These are phyloP conservation scores for Talpa occidentalis DNA, from an alignment of 2,113 vertebrate genomes.

Conservation along the genomic window DNA sequence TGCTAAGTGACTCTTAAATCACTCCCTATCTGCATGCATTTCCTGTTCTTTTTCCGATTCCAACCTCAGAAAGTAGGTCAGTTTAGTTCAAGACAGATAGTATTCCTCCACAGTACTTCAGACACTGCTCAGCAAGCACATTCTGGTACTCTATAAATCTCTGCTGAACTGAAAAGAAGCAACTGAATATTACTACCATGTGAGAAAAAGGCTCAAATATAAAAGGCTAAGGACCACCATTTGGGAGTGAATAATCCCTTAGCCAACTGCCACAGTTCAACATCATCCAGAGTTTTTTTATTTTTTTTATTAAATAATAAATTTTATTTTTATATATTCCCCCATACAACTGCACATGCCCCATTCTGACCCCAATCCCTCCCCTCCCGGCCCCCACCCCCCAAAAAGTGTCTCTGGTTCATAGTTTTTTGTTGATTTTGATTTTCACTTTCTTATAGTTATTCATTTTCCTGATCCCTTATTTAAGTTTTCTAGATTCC, in stretches of 20 bases:
- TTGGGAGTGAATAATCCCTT: background rate
- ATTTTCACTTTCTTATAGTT: too few species aligned
- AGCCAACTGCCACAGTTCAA: background rate
- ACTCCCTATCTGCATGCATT: background rate
- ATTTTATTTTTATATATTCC: too few species aligned
- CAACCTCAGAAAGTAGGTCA: background rate
- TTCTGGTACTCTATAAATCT: background rate
- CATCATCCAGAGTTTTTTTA: background rate
- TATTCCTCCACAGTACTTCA: background rate
- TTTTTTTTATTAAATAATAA: too few species aligned
- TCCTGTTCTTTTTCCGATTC: background rate
- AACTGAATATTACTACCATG: background rate
- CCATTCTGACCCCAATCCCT: too few species aligned
- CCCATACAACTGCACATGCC: too few species aligned
- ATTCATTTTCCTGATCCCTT: too few species aligned
- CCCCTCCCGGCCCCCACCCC: too few species aligned
- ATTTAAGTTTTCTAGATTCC: too few species aligned
- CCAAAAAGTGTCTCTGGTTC: too few species aligned
- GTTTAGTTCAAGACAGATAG: background rate
- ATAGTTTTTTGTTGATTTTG: too few species aligned
- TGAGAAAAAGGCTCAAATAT: background rate
- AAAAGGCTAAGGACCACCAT: background rate
- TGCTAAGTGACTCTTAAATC: background rate
- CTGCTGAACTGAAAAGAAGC: background rate
- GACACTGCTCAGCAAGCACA: background rate